Evolutionary conservation across 2,888 invertebrate genomes (phyloP).

Genomic region (Protula sp.): DNA sequence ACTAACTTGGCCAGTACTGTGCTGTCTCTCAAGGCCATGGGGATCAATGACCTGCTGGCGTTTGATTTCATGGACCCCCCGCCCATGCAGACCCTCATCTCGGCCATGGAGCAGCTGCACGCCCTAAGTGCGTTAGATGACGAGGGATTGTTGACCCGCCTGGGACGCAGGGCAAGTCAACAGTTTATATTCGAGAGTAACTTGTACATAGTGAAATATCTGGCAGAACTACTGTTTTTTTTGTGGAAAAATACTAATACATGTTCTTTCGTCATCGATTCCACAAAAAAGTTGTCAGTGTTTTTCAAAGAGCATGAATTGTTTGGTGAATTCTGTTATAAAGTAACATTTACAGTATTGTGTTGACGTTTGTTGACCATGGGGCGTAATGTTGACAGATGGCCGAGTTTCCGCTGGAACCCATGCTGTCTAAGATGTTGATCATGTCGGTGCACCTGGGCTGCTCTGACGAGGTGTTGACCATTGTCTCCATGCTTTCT

Average conservation of each 20-base stretch:
- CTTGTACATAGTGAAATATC: background rate
- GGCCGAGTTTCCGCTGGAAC: slow-evolving; percentile 99
- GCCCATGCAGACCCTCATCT: slow-evolving; percentile 93
- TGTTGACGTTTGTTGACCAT: too few species aligned
- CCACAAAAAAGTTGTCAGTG: too few species aligned
- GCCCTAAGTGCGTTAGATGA: slow-evolving; percentile 94
- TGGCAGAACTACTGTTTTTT: too few species aligned
- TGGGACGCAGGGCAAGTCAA: slow-evolving; percentile 62
- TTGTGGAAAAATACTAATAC: too few species aligned
- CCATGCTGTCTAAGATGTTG: slow-evolving; percentile 94
- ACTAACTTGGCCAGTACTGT: slow-evolving; percentile 96
- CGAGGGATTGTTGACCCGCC: slow-evolving; percentile 58
- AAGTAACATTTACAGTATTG: too few species aligned
- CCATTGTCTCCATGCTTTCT: slow-evolving; percentile 97
- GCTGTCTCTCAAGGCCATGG: slow-evolving; percentile 96
- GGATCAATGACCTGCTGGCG: slow-evolving; percentile 93
- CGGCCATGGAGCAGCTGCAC: slow-evolving; percentile 94
- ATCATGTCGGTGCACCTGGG: slow-evolving; percentile 98
- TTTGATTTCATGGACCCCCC: slow-evolving; percentile 99
- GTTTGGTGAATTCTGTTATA: too few species aligned
- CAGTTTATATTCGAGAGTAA: too few species aligned
- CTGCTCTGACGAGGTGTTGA: slow-evolving; percentile 96
- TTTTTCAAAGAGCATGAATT: too few species aligned
- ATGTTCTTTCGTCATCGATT: too few species aligned
- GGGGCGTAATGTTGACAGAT: slow-evolving; percentile 66